A percentile compares a stretch with the other conserved stretches of the same genome.
Conservation (phyloP, 2,888 invertebrate species). For the Beris morrisii region DNA sequence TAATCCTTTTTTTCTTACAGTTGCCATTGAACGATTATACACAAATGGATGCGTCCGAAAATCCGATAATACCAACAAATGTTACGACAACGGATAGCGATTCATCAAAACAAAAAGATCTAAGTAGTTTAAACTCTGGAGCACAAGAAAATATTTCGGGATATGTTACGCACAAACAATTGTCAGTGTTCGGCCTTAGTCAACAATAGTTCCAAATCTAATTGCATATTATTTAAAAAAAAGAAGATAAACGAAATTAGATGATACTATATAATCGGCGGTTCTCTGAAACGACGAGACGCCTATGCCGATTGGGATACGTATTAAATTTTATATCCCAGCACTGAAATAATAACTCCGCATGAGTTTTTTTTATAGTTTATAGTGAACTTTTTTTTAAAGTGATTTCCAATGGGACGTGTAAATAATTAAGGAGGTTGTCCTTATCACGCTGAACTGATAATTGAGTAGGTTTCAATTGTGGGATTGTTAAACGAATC, state of each 20-base stretch:
- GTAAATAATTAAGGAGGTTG: too few species aligned
- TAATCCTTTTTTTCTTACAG: constrained; percentile 9
- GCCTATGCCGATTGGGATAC: neutral
- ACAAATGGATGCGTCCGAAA: constrained; percentile 43
- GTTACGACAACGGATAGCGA: constrained; percentile 29
- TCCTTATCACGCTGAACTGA: neutral
- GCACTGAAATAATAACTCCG: too few species aligned
- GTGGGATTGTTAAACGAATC: constrained; percentile 15
- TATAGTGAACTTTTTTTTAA: too few species aligned
- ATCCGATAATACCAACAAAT: constrained; percentile 39
- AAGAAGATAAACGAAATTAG: neutral
- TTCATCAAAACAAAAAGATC: constrained; percentile 34
- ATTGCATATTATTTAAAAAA: neutral
- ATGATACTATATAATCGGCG: neutral
- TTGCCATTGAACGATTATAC: constrained; percentile 42
- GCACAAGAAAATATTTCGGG: constrained; percentile 44
- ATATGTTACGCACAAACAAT: constrained; percentile 50
- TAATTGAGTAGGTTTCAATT: neutral
- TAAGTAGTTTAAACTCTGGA: constrained; percentile 9
- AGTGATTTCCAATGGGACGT: too few species aligned
- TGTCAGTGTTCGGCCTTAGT: constrained; percentile 47
- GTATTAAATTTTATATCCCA: too few species aligned
- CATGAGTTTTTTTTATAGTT: too few species aligned
- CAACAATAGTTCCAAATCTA: constrained; percentile 15
- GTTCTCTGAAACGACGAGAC: neutral